phyloP scores from a whole-genome alignment of 2,888 invertebrate genomes.

The Eilema sororculum region DNA sequence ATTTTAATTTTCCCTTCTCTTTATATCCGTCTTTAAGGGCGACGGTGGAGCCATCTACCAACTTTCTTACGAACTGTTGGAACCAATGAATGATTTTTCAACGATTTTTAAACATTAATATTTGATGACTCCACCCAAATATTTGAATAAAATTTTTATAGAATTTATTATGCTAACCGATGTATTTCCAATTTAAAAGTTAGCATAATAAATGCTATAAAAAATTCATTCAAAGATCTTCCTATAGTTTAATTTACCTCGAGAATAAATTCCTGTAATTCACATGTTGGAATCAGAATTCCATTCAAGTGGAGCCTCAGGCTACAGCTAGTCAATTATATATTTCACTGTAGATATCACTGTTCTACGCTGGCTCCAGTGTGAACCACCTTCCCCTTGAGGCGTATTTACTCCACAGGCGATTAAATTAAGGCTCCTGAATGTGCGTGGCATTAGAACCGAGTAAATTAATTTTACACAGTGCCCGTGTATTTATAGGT shows the following conservation, averaged over 20 bases:
- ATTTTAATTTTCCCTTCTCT: no score
- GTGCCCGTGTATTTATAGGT: background rate
- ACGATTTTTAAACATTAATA: no score
- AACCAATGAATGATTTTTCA: no score
- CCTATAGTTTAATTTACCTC: background rate
- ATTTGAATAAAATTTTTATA: no score
- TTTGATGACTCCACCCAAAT: no score
- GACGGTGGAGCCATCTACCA: no score
- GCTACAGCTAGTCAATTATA: background rate
- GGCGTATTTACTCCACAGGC: background rate
- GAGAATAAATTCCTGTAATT: background rate
- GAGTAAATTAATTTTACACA: conserved; percentile 3
- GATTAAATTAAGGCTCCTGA: conserved; percentile 1
- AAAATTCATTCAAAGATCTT: no score
- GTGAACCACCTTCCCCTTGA: background rate
- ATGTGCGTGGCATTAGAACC: conserved; percentile 7
- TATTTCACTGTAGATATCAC: background rate
- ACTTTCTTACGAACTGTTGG: no score
- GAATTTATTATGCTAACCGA: no score
- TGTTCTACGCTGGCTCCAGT: background rate
- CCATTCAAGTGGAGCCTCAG: background rate
- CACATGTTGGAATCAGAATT: background rate
- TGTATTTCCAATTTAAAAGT: no score
- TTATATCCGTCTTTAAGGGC: no score
- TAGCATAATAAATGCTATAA: no score